Conservation (phyloP, 2,797 vertebrate genomes). For the Helicolenus hilgendorfi region DNA sequence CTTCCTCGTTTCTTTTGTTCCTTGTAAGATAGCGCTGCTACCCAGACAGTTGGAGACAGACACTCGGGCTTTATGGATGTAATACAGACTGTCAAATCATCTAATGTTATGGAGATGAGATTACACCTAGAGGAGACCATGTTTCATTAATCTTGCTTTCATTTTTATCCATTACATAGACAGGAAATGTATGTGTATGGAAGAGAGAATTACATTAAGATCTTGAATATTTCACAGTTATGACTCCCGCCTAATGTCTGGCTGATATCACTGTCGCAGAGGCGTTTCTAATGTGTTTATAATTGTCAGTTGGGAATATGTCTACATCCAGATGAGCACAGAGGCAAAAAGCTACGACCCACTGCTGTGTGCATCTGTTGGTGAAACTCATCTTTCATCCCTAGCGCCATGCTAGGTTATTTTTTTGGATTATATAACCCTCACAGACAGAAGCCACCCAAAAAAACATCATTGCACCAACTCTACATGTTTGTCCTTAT, state of each 20-base stretch:
- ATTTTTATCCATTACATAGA: constrained; percentile 1
- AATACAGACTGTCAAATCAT: not conserved
- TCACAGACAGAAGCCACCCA: not conserved
- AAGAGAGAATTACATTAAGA: constrained; percentile 8
- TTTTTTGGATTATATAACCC: constrained; percentile 50
- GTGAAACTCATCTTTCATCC: constrained; percentile 16
- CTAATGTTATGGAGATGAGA: not conserved
- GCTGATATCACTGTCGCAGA: not conserved
- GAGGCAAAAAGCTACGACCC: constrained; percentile 20
- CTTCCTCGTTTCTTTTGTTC: constrained; percentile 45
- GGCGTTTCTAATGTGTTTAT: not conserved
- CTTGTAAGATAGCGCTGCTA: not conserved
- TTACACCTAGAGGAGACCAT: constrained; percentile 3
- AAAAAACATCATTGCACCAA: not conserved
- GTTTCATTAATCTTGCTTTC: constrained; percentile 11
- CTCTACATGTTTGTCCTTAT: constrained; percentile 9
- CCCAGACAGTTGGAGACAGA: not conserved
- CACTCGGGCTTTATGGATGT: not conserved
- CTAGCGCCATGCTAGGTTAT: not conserved
- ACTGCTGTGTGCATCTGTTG: constrained; percentile 23
- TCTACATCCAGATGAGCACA: constrained; percentile 27
- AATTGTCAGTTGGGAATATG: constrained; percentile 9
- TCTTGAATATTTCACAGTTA: constrained; percentile 20
- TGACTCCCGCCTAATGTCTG: not conserved
- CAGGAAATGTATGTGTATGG: not conserved